Percentiles rank a stretch among this genome's conserved stretches.
Evolutionary conservation across 2,797 vertebrate genomes (phyloP).

Genomic region (Rhynchonycteris naso): DNA sequence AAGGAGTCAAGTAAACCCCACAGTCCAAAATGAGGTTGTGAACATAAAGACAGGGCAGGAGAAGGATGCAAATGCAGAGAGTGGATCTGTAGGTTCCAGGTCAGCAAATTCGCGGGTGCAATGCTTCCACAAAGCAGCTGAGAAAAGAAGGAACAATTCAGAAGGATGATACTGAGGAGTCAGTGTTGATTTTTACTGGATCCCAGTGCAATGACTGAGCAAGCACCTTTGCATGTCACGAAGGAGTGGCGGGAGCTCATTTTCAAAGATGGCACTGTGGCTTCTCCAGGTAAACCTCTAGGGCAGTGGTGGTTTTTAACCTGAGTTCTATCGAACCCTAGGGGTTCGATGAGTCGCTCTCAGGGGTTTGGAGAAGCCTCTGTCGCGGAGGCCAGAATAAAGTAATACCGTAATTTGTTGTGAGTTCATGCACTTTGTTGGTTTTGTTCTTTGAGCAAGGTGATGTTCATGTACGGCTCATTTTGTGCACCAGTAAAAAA

Average conservation of each 20-base stretch:
- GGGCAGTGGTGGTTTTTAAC: no score
- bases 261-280: fast-evolving
- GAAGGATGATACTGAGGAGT: fast-evolving
- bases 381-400: no score
- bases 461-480: no score
- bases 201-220: neutral
- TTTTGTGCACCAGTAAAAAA: no score
- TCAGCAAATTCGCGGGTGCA: fast-evolving
- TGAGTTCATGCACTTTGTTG: no score
- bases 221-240: fast-evolving
- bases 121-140: neutral
- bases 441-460: no score
- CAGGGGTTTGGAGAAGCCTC: no score
- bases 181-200: fast-evolving
- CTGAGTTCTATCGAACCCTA: no score
- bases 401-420: no score
- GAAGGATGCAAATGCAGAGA: neutral
- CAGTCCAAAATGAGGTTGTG: fast-evolving
- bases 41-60: fast-evolving
- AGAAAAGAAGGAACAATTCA: fast-evolving
- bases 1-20: neutral
- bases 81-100: neutral
- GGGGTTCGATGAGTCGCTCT: no score
- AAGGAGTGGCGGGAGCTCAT: fast-evolving
- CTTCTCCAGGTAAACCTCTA: neutral